A percentile compares a stretch with the other conserved stretches of the same genome.
These are phyloP conservation scores for Falco punctatus DNA, from an alignment of 2,113 vertebrate genomes.

Conservation along the genomic window DNA sequence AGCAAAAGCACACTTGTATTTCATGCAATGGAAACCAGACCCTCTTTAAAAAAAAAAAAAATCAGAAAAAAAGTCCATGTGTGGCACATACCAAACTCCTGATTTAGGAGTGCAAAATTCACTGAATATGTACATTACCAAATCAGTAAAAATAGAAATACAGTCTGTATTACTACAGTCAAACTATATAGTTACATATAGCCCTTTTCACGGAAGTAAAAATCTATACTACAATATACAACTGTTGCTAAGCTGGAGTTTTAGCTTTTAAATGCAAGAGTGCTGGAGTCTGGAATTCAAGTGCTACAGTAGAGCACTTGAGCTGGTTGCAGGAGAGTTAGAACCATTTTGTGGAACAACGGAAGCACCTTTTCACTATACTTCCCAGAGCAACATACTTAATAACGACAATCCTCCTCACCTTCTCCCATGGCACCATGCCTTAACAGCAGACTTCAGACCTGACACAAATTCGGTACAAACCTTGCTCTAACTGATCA, in stretches of 20 bases:
- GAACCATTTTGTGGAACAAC: not conserved
- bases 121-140: accelerated
- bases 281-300: not conserved
- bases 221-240: not conserved
- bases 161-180: not conserved
- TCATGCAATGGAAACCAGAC: not conserved
- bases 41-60: not conserved
- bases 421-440: not conserved
- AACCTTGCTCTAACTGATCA: not conserved
- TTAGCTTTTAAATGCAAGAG: not conserved
- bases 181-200: not conserved
- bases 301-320: not conserved
- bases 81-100: not conserved
- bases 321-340: not conserved
- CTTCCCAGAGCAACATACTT: not conserved
- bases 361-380: not conserved
- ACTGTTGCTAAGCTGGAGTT: not conserved
- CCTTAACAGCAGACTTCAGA: not conserved
- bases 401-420: not conserved
- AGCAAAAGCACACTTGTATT: not conserved
- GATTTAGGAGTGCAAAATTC: not conserved
- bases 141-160: not conserved
- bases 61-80: not conserved
- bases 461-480: not conserved
- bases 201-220: not conserved